These are phyloP conservation scores for Lutjanus argentimaculatus DNA, from an alignment of 2,797 vertebrate genomes.

Conservation along the genomic window DNA sequence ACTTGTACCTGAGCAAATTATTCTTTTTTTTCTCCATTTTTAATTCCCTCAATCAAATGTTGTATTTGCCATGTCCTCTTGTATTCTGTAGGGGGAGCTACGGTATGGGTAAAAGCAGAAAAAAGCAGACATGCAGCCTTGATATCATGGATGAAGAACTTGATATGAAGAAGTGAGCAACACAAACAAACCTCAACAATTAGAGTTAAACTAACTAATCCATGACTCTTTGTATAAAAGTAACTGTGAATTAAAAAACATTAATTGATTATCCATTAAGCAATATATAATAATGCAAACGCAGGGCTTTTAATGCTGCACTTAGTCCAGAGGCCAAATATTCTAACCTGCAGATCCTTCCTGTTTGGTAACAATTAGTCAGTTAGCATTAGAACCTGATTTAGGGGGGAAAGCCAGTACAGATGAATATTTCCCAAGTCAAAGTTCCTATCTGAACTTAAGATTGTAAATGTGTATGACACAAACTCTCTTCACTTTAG, in stretches of 20 bases:
- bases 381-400: no score
- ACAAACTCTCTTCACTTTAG: no score
- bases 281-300: background rate
- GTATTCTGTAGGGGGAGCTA: slow-evolving; percentile 28
- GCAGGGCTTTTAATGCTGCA: no score
- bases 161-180: background rate
- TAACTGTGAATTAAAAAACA: background rate
- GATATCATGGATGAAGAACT: background rate
- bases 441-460: no score
- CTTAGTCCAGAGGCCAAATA: no score
- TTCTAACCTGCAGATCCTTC: no score
- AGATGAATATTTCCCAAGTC: no score
- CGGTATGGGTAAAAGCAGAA: background rate
- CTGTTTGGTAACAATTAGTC: no score
- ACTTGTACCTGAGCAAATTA: no score
- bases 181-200: background rate
- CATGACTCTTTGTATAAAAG: background rate
- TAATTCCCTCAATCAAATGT: background rate
- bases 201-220: background rate
- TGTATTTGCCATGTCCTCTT: background rate
- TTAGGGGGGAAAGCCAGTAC: no score
- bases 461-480: no score
- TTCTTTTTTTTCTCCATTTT: background rate
- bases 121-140: background rate
- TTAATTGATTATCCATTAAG: background rate